Evolutionary conservation across 2,888 invertebrate species (phyloP).

Genomic region (Unio delphinus): DNA sequence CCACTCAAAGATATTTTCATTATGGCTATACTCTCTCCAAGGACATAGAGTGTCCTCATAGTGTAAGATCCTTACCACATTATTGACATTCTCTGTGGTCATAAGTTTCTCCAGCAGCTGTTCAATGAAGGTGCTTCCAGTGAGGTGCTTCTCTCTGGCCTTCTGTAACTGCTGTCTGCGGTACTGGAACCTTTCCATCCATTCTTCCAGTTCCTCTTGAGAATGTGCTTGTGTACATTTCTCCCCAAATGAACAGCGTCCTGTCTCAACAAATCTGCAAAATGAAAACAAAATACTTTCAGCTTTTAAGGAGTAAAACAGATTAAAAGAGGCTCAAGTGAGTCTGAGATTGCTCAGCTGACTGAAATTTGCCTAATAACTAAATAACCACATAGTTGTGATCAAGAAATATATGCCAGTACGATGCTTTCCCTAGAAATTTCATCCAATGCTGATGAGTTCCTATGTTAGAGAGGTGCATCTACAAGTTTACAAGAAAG

Average conservation of each 20-base stretch:
- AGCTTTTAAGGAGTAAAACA: neutral
- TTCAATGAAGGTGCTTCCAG: constrained; percentile 77
- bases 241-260: constrained; percentile 78
- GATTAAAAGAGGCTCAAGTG: neutral
- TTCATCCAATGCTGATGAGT: too few relatives aligned
- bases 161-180: constrained; percentile 72
- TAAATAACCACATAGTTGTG: too few relatives aligned
- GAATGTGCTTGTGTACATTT: constrained; percentile 85
- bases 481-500: too few relatives aligned
- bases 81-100: constrained; percentile 76
- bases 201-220: constrained; percentile 80
- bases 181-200: constrained; percentile 82
- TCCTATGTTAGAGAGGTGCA: too few relatives aligned
- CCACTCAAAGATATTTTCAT: too few relatives aligned
- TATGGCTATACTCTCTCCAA: too few relatives aligned
- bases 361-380: too few relatives aligned
- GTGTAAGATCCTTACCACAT: constrained; percentile 68
- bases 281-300: neutral
- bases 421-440: too few relatives aligned
- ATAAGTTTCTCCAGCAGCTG: constrained; percentile 77
- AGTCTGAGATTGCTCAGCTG: too few relatives aligned
- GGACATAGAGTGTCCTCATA: too few relatives aligned
- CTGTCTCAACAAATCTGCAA: constrained; percentile 49
- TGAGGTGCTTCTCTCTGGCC: constrained; percentile 80
- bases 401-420: too few relatives aligned